Base-by-base conservation (phyloP, 2,888 invertebrate species). In the Morpho achilles region DNA sequence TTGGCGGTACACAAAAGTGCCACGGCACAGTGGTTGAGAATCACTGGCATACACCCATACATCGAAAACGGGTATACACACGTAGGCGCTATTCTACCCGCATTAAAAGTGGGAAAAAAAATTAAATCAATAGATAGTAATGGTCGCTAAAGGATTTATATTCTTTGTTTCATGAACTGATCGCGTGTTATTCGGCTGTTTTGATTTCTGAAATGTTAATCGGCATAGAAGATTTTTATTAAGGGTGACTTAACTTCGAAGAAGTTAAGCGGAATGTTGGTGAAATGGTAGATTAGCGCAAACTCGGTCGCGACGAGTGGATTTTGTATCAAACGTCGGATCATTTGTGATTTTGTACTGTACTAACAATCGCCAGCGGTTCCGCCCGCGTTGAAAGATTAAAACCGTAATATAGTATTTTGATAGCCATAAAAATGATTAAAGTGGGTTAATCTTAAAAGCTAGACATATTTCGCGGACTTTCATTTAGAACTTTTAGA, bases 201-300 rank as follows among this genome's bases (percentile, higher is more conserved):
- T 76, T 79, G 83, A 84, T 84, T 80, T 77, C 80, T 84, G 79
- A 83, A 86, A 87, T 82, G 82, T 83, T 86, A 84, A 86, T 84
- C 80, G 83, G 71, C 77, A 74, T 69, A 66, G 75, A 72, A 81
- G 79, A 82, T 84, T 82, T 55, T 79, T 82, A 80, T 81, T 80
- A 75, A 70, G 66, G 76, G 68, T 74, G 77, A 79, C 75, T 78
- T 74, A 69, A 73, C 75, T 82, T 74, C 70, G 73, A 70, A 59
- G 71, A 73, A 73, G 74, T 68, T 67, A 67, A 75, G 66, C 54
- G 57, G 57, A 61, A 63, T 55, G 56, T 59, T 59, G 49, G 49
- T 45, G 54, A 59, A 62, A 59, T 43, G 61, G 57, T 64, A 53
- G 63, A 62, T 64, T 57, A 63, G 61, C 52, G 60, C 53, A 59